Conservation (phyloP, 2,888 invertebrate genomes). For the Atherix ibis region DNA sequence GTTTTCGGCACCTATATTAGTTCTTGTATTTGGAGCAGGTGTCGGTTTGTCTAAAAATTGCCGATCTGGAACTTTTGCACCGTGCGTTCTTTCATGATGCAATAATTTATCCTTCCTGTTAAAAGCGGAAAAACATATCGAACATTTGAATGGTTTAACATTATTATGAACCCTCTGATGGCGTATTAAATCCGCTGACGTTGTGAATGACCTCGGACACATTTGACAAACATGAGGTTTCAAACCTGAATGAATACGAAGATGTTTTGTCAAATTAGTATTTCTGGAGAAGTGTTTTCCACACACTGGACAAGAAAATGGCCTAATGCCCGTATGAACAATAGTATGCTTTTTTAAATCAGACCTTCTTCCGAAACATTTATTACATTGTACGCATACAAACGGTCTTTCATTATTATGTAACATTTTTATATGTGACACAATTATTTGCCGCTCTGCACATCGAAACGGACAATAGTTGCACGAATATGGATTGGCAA, state of each 20-base stretch:
- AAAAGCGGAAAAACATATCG: constrained; percentile 49
- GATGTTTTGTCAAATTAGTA: constrained; percentile 60
- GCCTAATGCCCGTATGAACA: constrained; percentile 59
- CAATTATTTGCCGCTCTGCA: constrained; percentile 22
- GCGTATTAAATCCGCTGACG: constrained; percentile 46
- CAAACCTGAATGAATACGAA: constrained; percentile 53
- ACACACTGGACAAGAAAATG: constrained; percentile 56
- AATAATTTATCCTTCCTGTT: constrained; percentile 50
- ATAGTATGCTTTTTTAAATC: constrained; percentile 59
- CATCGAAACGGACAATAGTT: constrained; percentile 23
- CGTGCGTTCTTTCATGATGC: constrained; percentile 47
- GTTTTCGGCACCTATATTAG: constrained; percentile 11
- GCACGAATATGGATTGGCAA: constrained; percentile 24
- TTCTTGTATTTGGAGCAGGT: background rate
- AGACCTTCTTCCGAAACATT: constrained; percentile 52
- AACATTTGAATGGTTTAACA: constrained; percentile 47
- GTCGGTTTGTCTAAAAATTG: background rate
- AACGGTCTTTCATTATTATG: constrained; percentile 57
- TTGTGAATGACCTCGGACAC: constrained; percentile 57
- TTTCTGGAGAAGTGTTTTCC: constrained; percentile 60
- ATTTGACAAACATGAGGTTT: constrained; percentile 56
- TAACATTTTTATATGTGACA: constrained; percentile 48
- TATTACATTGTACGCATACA: constrained; percentile 50
- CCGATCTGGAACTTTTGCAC: constrained; percentile 17
- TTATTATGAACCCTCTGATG: constrained; percentile 53